These are phyloP conservation scores for Microctenopoma stevenorrisi DNA, from an alignment of 2,797 vertebrate species.

Conservation along the genomic window DNA sequence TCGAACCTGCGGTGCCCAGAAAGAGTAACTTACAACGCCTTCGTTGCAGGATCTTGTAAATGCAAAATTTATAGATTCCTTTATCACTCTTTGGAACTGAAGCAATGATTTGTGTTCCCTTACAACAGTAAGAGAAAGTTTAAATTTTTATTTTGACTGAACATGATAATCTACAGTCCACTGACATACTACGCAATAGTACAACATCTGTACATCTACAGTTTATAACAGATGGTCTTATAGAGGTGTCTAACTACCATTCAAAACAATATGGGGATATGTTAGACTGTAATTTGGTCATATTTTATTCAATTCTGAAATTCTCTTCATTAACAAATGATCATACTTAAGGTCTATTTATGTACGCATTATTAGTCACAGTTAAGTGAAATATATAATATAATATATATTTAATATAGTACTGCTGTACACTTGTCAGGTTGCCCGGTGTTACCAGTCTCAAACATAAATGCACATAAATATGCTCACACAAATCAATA, in stretches of 20 bases:
- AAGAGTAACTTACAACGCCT: slow-evolving; percentile 99
- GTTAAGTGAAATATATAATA: background rate
- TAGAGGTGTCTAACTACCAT: slow-evolving; percentile 13
- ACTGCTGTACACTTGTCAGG: slow-evolving; percentile 24
- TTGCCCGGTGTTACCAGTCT: slow-evolving; percentile 34
- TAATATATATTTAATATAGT: slow-evolving; percentile 10
- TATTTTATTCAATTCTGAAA: slow-evolving; percentile 28
- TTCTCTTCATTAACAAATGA: slow-evolving; percentile 5
- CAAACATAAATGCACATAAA: slow-evolving; percentile 43
- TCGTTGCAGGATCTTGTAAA: slow-evolving; percentile 99
- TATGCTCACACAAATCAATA: slow-evolving; percentile 30
- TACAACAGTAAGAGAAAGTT: slow-evolving; percentile 54
- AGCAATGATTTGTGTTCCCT: slow-evolving; percentile 95
- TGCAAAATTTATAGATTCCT: slow-evolving; percentile 99
- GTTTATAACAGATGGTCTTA: background rate
- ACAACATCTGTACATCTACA: slow-evolving; percentile 22
- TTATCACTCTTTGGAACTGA: slow-evolving; percentile 98
- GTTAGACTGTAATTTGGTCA: slow-evolving; percentile 8
- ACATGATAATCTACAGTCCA: slow-evolving; percentile 21
- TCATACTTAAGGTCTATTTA: slow-evolving; percentile 8
- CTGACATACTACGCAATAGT: background rate
- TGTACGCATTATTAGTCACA: background rate
- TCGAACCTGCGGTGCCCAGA: slow-evolving; percentile 99
- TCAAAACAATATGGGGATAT: background rate
- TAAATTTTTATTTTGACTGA: slow-evolving; percentile 41